These are phyloP conservation scores for Porites australiensis DNA, from an alignment of 64 coral and sea anemone genomes.

Conservation along the genomic window DNA sequence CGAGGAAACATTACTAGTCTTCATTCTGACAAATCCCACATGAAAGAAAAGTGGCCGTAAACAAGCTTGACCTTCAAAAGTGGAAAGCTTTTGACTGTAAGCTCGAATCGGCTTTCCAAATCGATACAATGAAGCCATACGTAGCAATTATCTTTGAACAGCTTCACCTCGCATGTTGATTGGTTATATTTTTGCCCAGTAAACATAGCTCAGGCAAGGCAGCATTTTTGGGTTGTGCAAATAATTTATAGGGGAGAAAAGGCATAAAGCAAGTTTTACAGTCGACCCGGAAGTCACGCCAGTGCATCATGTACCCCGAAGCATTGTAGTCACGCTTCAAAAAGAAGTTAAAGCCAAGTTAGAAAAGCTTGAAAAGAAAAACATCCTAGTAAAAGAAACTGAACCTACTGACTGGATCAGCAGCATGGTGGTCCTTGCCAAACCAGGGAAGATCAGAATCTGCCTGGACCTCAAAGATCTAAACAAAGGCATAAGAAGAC, in stretches of 20 bases:
- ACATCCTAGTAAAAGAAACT: not conserved
- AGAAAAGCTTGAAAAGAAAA: not conserved
- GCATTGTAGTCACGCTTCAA: conserved; percentile 19
- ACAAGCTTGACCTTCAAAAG: conserved; percentile 14
- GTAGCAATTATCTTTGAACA: not conserved
- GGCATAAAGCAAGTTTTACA: conserved; percentile 36
- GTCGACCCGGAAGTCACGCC: conserved; percentile 6
- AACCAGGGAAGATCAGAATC: conserved; percentile 66
- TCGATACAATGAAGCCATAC: not conserved
- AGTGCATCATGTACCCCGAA: conserved; percentile 7
- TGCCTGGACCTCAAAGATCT: conserved; percentile 56
- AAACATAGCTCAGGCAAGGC: too few relatives aligned
- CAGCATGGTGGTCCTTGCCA: conserved; percentile 51
- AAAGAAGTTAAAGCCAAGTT: conserved; percentile 27
- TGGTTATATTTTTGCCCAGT: too few relatives aligned
- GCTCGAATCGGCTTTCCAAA: not conserved
- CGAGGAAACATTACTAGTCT: conserved; percentile 18
- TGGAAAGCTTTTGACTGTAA: not conserved
- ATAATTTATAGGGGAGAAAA: too few relatives aligned
- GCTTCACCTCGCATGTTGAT: not conserved
- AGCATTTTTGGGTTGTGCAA: too few relatives aligned
- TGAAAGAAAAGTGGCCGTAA: conserved; percentile 42
- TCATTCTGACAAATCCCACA: conserved; percentile 20
- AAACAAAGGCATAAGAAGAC: conserved; percentile 40
- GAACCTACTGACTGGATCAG: conserved; percentile 32